Evolutionary conservation across 2,797 vertebrate species (phyloP).

Genomic region (Leuciscus waleckii): DNA sequence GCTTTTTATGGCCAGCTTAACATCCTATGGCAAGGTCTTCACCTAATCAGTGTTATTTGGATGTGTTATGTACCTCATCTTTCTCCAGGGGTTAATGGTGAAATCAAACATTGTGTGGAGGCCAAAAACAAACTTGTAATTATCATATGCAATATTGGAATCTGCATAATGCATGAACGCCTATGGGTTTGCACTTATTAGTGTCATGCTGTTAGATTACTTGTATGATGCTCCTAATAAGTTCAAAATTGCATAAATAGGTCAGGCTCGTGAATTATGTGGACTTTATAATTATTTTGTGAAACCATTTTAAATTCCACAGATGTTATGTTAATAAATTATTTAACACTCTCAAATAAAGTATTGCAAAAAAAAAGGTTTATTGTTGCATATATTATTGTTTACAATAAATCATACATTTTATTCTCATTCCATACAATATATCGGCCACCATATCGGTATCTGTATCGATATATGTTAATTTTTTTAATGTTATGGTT

Average conservation of each 20-base stretch:
- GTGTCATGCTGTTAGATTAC: slow-evolving; percentile 40
- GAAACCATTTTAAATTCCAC: neutral
- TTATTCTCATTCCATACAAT: too few species aligned
- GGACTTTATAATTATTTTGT: slow-evolving; percentile 1
- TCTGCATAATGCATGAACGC: slow-evolving; percentile 30
- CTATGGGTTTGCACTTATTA: slow-evolving; percentile 42
- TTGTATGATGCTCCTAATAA: neutral
- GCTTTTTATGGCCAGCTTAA: slow-evolving; percentile 40
- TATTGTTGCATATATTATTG: neutral
- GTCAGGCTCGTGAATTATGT: neutral
- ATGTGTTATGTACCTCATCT: slow-evolving; percentile 61
- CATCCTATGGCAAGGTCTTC: slow-evolving; percentile 36
- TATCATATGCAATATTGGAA: slow-evolving; percentile 37
- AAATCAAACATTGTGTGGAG: slow-evolving; percentile 60
- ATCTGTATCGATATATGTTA: too few species aligned
- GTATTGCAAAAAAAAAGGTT: neutral
- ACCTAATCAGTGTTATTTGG: slow-evolving; percentile 60
- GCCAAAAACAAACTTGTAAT: slow-evolving; percentile 42
- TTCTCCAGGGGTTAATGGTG: slow-evolving; percentile 60
- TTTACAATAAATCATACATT: neutral
- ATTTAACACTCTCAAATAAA: neutral
- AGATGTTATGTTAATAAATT: neutral
- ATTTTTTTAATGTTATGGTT: too few species aligned
- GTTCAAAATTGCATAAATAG: slow-evolving; percentile 25
- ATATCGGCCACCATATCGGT: too few species aligned